Evolutionary conservation across 2,797 vertebrate species (phyloP), one percentile per base, ranked within the genome.

Genomic region (Scolopax rusticola): DNA sequence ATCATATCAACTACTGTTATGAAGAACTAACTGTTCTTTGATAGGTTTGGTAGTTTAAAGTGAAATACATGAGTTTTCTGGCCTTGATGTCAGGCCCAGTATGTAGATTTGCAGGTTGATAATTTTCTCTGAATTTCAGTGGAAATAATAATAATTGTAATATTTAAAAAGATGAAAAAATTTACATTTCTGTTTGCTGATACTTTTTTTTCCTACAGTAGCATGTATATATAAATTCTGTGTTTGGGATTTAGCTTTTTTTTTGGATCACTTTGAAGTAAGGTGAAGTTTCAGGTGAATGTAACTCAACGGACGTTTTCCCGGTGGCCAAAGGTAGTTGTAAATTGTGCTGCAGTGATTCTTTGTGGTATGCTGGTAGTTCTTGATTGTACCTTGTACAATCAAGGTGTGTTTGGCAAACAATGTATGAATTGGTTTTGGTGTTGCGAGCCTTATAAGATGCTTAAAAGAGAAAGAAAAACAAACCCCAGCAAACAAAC

Each of bases 171-270:
- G 50, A 40, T 38, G 1, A 8, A 11, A 56, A 50, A 32, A 47
- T 28, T 5, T 16, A 17, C 3, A 7, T 81, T 40, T 84, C 30
- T 61, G 11, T 74, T 60, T 57, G 25, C 11, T 56, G 63, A 33
- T 43, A 7, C 4, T 47, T 8, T 47, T 51, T 56, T 77, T 73
- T 3, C 15, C 9, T n/a, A 10, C 30, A 59, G n/a, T 25, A 69
- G 33, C 53, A 17, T 54, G 2, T 18, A 1, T 24, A 6, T n/a
- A 3, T 28, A 3, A 61, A 15, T 1, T 4, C 15, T 15, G 1
- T n/a, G 15, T 51, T 71, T 64, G 36, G 43, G 36, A 12, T 90
- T 50, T 73, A 54, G 63, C 6, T 51, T 27, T 77, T 71, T 36
- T 71, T 78, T 79, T 51, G 28, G 20, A 24, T 83, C 11, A 2